Evolutionary conservation across 2,888 invertebrate genomes (phyloP), one percentile per base, ranked within the genome.

Genomic region (Drosophila merina): DNA sequence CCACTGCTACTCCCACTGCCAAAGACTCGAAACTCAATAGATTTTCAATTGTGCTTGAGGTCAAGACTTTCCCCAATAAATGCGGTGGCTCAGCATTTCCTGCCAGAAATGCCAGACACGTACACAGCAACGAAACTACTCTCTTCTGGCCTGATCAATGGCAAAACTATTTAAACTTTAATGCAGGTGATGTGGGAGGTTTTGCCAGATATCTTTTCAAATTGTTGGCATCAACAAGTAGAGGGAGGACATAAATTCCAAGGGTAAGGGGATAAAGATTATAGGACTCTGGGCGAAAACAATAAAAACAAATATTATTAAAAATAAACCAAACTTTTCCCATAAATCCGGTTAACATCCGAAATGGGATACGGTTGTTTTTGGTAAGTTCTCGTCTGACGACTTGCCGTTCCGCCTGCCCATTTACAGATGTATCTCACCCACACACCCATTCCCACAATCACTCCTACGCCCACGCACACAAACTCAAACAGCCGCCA

Each of bases 281-380:
- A 31, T 12, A 45, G 45, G 14, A 12, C 40, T 49, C 36, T 49
- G 44, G 14, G 4, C 50, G 67, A 58, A 62, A 44, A 20, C 55
- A 69, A 77, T 72, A 67, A 44, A 49, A 52, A 62, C 49, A 73
- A 72, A 75, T 59, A 55, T 77, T 77, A 80, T 77, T 74, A 77
- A 77, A 72, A 66, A 63, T 59, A 56, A 38, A 70, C n/a, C 48
- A 72, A 77, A 77, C 74, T 80, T 83, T 73, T n/a, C 49, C 33
- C 80, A 83, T 83, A 77, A 80, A 83, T 83, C 71, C 59, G 62
- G 57, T 57, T 48, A 45, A 33, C 58, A 47, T 58, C 40, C 57
- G 57, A 68, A 47, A 55, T 52, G 52, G 54, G 30, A 26, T 31
- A 56, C 30, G 47, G 57, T 69, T 54, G 45, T 26, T 57, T 57